Percentiles rank a stretch among this genome's conserved stretches.
Conservation (phyloP, 1,140 invertebrate genomes). For the Linepithema humile region DNA sequence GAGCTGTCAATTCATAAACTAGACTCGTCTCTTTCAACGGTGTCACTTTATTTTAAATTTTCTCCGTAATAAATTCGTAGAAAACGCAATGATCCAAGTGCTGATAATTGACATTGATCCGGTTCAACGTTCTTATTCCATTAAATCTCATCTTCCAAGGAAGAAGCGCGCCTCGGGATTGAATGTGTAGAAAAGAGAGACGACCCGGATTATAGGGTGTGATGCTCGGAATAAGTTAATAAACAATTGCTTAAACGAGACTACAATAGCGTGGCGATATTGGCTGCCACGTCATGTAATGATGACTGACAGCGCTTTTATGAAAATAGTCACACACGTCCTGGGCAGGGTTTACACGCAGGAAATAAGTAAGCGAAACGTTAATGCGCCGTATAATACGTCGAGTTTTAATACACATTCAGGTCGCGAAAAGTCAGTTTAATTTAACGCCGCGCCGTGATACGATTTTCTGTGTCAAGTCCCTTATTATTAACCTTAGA, state of each 20-base stretch:
- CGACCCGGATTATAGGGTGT: conserved; percentile 61
- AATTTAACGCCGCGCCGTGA: not conserved
- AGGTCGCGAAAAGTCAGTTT: not conserved
- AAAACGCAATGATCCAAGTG: conserved; percentile 31
- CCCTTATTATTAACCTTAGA: not conserved
- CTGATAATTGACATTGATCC: conserved; percentile 48
- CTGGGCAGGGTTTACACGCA: conserved; percentile 19
- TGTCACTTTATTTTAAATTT: conserved; percentile 22
- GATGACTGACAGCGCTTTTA: conserved; percentile 76
- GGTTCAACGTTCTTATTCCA: conserved; percentile 24
- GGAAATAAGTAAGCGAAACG: conserved; percentile 52
- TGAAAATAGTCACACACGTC: conserved; percentile 52
- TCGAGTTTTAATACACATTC: conserved; percentile 22
- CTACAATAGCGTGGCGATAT: conserved; percentile 75
- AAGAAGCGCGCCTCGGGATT: conserved; percentile 46
- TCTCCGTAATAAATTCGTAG: conserved; percentile 40
- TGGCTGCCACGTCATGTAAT: conserved; percentile 65
- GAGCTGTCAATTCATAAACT: not conserved
- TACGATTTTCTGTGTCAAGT: not conserved
- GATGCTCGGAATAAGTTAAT: conserved; percentile 72
- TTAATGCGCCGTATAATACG: conserved; percentile 15
- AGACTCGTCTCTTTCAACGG: not conserved
- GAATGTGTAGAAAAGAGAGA: conserved; percentile 22
- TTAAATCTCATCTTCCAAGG: conserved; percentile 53
- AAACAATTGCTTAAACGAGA: conserved; percentile 79